A percentile compares a stretch with the other conserved stretches of the same genome.
Evolutionary conservation across 2,888 invertebrate species (phyloP).

Genomic region (Campoplex nolae): DNA sequence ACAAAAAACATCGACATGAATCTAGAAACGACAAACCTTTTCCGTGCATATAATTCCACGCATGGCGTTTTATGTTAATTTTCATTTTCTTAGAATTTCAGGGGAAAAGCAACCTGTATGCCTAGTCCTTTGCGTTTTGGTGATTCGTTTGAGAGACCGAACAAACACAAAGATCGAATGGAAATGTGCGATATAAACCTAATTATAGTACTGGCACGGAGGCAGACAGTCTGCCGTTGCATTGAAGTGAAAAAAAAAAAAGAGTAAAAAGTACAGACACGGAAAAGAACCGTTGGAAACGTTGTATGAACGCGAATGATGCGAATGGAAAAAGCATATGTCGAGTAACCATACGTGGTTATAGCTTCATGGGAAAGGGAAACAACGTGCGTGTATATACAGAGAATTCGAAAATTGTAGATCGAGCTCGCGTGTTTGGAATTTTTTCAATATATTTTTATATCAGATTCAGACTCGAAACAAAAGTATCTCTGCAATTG

Average conservation of each 20-base stretch:
- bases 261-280: background rate
- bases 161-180: slow-evolving; percentile 67
- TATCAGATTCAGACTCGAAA: background rate
- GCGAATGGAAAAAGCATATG: slow-evolving; percentile 55
- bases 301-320: slow-evolving; percentile 54
- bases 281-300: slow-evolving; percentile 38
- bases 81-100: background rate
- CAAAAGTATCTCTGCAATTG: background rate
- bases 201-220: slow-evolving; percentile 74
- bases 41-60: no score
- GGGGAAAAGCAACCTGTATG: slow-evolving; percentile 19
- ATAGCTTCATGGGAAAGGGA: slow-evolving; percentile 3
- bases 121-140: background rate
- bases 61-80: background rate
- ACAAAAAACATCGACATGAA: background rate
- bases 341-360: slow-evolving; percentile 17
- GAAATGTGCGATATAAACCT: slow-evolving; percentile 72
- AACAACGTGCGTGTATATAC: slow-evolving; percentile 3
- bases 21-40: background rate
- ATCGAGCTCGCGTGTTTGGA: background rate
- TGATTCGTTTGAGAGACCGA: slow-evolving; percentile 10
- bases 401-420: background rate
- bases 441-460: background rate
- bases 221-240: slow-evolving; percentile 75
- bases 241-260: slow-evolving; percentile 29